Evolutionary conservation across 53 echinoderm and acorn worm species (phyloP).

Genomic region (Apostichopus leukothele): DNA sequence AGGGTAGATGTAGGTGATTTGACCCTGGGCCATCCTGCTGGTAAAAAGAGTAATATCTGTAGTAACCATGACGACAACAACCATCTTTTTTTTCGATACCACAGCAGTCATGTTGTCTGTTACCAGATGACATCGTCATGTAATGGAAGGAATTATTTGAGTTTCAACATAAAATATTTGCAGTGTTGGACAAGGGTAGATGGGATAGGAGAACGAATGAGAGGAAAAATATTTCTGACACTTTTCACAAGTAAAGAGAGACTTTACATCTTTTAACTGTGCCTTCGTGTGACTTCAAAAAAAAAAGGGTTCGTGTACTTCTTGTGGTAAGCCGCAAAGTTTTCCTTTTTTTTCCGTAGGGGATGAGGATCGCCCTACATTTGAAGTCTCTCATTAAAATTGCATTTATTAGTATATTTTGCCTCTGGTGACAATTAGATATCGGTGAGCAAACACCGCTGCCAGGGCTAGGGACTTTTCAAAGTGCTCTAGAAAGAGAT

Average conservation of each 20-base stretch:
- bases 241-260: no score
- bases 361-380: not conserved
- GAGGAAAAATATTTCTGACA: no score
- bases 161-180: no score
- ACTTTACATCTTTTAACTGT: no score
- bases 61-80: not conserved
- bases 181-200: no score
- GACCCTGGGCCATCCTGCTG: conserved; percentile 45
- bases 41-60: conserved; percentile 8
- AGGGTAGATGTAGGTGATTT: conserved; percentile 61
- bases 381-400: not conserved
- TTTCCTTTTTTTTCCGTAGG: not conserved
- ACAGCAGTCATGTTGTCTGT: no score
- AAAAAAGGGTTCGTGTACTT: not conserved
- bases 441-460: not conserved
- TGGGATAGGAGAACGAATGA: no score
- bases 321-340: not conserved
- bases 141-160: no score
- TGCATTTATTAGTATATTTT: not conserved
- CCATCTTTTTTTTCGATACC: no score
- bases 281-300: no score
- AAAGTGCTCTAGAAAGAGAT: not conserved
- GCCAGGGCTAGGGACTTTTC: not conserved
- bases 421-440: not conserved
- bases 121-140: no score